Conservation (phyloP, 2,888 invertebrate species). For the Tuta absoluta region DNA sequence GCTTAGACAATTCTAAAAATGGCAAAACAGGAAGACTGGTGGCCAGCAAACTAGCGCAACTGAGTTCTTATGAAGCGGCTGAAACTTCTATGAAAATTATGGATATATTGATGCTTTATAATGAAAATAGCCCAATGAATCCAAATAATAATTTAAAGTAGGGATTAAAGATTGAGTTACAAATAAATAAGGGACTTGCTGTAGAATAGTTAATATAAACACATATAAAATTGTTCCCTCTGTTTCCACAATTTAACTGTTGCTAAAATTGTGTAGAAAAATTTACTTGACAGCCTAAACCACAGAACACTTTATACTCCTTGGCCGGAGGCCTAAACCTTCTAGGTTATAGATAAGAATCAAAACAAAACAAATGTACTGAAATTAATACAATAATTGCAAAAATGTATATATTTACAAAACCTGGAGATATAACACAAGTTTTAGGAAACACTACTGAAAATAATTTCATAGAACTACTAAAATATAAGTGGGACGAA, state of each 20-base stretch:
- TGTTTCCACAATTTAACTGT: not conserved
- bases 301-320: no score
- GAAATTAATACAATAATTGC: not conserved
- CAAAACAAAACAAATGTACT: not conserved
- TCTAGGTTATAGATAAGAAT: constrained; percentile 15
- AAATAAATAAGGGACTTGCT: not conserved
- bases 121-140: constrained; percentile 63
- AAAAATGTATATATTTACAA: constrained; percentile 21
- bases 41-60: constrained; percentile 54
- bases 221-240: no score
- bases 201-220: not conserved
- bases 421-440: not conserved
- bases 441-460: not conserved
- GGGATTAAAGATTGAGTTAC: not conserved
- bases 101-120: constrained; percentile 62
- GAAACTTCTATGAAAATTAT: constrained; percentile 58
- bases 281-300: not conserved
- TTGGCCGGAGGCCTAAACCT: no score
- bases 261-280: not conserved
- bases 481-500: constrained; percentile 61
- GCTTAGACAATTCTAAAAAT: constrained; percentile 55
- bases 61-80: constrained; percentile 64
- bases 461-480: constrained; percentile 36
- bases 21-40: constrained; percentile 57
- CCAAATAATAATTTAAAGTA: constrained; percentile 54